phyloP scores from a whole-genome alignment of 2,797 vertebrate species.

The Clarias fuscus region DNA sequence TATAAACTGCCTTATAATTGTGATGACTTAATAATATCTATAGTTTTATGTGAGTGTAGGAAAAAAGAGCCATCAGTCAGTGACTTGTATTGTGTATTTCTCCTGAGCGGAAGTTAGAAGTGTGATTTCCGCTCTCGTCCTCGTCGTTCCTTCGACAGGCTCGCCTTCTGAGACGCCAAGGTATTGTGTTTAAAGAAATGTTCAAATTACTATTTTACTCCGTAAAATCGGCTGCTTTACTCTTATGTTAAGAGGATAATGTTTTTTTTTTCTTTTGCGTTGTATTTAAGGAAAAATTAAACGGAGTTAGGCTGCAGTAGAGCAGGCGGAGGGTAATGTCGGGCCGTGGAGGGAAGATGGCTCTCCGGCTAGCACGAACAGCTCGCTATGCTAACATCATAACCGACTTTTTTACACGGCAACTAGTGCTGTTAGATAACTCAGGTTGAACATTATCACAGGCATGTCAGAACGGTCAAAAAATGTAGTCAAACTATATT shows the following conservation, averaged over 20 bases:
- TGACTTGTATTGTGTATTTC: slow-evolving; percentile 26
- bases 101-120: slow-evolving; percentile 24
- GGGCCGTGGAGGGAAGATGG: slow-evolving; percentile 35
- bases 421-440: neutral
- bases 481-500: too few relatives aligned
- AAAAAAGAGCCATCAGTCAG: too few relatives aligned
- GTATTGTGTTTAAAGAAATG: slow-evolving; percentile 46
- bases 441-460: neutral
- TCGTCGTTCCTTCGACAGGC: slow-evolving; percentile 16
- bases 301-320: neutral
- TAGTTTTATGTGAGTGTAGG: neutral
- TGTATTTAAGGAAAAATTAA: neutral
- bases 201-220: neutral
- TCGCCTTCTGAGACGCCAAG: slow-evolving; percentile 42
- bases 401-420: neutral
- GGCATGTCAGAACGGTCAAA: rapidly evolving
- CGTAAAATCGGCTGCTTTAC: neutral
- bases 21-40: neutral
- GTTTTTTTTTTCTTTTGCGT: neutral
- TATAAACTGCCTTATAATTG: neutral
- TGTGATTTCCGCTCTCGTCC: slow-evolving; percentile 20
- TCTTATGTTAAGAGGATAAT: neutral
- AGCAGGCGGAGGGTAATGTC: slow-evolving; percentile 30
- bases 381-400: neutral
- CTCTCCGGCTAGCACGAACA: neutral